Conservation (phyloP, 2,888 invertebrate species). For the Sarcophaga variegata region DNA sequence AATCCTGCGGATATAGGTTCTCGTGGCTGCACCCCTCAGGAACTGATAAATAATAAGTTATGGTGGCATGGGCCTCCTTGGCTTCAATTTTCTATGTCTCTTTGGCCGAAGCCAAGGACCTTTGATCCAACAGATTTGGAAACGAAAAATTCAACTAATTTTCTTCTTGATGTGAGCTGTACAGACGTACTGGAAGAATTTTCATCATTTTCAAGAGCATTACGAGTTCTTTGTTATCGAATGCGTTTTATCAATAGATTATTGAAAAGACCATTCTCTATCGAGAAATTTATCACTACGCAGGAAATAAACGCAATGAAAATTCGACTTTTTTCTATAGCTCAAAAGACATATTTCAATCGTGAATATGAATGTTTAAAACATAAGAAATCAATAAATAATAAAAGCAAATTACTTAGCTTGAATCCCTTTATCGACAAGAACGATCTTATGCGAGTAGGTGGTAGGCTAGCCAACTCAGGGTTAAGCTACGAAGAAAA, state of each 20-base stretch:
- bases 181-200: conserved; percentile 24
- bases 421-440: conserved; percentile 14
- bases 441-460: not conserved
- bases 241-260: conserved; percentile 3
- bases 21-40: conserved; percentile 6
- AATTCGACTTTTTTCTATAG: too few species aligned
- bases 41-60: conserved; percentile 3
- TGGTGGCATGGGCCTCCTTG: conserved; percentile 42
- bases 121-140: too few species aligned
- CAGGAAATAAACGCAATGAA: too few species aligned
- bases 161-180: too few species aligned
- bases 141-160: too few species aligned
- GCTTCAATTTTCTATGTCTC: not conserved
- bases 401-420: too few species aligned
- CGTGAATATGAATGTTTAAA: too few species aligned
- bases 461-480: conserved; percentile 7
- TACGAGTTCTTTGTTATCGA: conserved; percentile 8
- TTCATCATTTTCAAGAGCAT: conserved; percentile 13
- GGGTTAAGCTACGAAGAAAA: conserved; percentile 16
- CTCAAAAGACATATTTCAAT: too few species aligned
- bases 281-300: not conserved
- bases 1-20: conserved; percentile 29
- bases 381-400: too few species aligned
- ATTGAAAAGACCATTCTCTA: too few species aligned
- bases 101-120: not conserved